phyloP scores from a whole-genome alignment of 1,140 invertebrate species.

The Orussus abietinus region DNA sequence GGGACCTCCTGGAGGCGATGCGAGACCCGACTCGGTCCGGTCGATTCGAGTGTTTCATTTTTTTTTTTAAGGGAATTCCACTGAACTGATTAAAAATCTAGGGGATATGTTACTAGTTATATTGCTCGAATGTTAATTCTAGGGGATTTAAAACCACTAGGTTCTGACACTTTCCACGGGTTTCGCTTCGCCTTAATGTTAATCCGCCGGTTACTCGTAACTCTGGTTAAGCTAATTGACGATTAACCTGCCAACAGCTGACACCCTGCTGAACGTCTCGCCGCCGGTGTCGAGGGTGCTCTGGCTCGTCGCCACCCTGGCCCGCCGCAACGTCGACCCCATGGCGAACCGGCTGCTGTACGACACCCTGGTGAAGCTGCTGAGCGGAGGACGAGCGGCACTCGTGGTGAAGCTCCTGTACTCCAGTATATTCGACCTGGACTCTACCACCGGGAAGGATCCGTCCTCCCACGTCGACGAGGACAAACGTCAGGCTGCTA shows the following conservation, averaged over 20 bases:
- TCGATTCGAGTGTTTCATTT: too few relatives aligned
- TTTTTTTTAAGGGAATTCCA: too few relatives aligned
- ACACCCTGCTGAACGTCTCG: slow-evolving; percentile 34
- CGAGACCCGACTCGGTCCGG: too few relatives aligned
- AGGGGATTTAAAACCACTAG: too few relatives aligned
- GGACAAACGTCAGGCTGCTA: slow-evolving; percentile 36
- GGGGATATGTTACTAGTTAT: too few relatives aligned
- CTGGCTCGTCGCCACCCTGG: slow-evolving; percentile 39
- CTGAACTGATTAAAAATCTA: neutral
- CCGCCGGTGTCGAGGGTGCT: slow-evolving; percentile 27
- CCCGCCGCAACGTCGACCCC: slow-evolving; percentile 36
- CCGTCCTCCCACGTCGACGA: slow-evolving; percentile 4
- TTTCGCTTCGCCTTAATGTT: too few relatives aligned
- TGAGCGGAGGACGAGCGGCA: slow-evolving; percentile 44
- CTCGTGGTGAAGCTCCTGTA: slow-evolving; percentile 42
- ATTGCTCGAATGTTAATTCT: too few relatives aligned
- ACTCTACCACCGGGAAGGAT: slow-evolving; percentile 23
- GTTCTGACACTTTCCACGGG: too few relatives aligned
- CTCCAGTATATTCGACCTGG: slow-evolving; percentile 31
- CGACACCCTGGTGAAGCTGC: slow-evolving; percentile 36
- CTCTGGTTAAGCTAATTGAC: too few relatives aligned
- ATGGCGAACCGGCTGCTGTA: slow-evolving; percentile 34
- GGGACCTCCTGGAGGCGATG: too few relatives aligned
- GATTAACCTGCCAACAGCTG: too few relatives aligned
- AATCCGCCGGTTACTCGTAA: too few relatives aligned